phyloP scores from a whole-genome alignment of 2,888 invertebrate genomes.

The Calliphora vomitoria region DNA sequence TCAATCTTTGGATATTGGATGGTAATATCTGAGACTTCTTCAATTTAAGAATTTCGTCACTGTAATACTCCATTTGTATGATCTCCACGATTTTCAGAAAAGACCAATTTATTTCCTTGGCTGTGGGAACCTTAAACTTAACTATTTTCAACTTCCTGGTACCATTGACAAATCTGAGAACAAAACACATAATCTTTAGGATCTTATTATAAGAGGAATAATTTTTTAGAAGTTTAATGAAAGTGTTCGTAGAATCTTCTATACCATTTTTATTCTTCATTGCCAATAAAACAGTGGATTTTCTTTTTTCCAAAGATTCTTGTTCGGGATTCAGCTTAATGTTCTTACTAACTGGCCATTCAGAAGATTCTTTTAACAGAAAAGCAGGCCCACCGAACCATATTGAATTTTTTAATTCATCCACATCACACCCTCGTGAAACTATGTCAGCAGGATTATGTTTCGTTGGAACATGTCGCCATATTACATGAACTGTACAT shows the following conservation, averaged over 20 bases:
- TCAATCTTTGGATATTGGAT: neutral
- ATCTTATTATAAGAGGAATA: neutral
- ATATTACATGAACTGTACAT: neutral
- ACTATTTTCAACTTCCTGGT: neutral
- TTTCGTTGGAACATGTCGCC: neutral
- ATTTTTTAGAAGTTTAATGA: neutral
- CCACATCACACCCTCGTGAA: neutral
- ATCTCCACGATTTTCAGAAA: neutral
- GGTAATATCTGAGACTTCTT: neutral
- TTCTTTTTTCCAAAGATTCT: neutral
- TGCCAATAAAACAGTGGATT: neutral
- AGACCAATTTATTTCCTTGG: neutral
- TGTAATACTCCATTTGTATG: neutral
- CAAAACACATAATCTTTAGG: neutral
- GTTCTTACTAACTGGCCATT: neutral
- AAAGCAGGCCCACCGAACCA: conserved; percentile 7
- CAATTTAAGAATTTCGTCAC: neutral
- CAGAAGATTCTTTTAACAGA: neutral
- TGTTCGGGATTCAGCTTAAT: conserved; percentile 3
- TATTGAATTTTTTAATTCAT: neutral
- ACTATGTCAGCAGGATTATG: conserved; percentile 7
- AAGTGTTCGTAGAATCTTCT: neutral
- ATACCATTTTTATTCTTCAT: neutral
- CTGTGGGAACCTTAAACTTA: neutral
- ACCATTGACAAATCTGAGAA: neutral